Evolutionary conservation across 2,888 invertebrate species (phyloP).

Genomic region (Heliconius hortense): DNA sequence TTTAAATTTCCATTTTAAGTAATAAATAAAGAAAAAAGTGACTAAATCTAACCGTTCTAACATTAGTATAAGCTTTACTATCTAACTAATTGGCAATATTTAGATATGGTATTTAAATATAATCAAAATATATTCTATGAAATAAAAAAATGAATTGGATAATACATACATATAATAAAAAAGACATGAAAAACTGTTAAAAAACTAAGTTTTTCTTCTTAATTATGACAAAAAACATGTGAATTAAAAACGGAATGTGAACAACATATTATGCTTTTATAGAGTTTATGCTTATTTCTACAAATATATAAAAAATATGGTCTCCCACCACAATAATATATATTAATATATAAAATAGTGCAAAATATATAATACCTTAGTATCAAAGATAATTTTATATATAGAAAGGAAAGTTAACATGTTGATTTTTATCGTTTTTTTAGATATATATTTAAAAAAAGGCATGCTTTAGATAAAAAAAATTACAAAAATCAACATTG

Average conservation of each 20-base stretch:
- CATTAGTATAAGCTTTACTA: conserved; percentile 14
- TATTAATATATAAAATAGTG: conserved; percentile 7
- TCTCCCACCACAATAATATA: conserved; percentile 35
- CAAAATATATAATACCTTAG: conserved; percentile 9
- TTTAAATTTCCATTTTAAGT: conserved; percentile 28
- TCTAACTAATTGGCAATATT: conserved; percentile 33
- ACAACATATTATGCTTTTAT: conserved; percentile 36
- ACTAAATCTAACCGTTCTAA: conserved; percentile 41
- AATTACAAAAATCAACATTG: neutral
- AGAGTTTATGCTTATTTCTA: conserved; percentile 29
- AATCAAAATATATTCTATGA: neutral
- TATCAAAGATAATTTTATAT: neutral
- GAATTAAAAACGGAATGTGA: conserved; percentile 33
- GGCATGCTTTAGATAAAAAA: neutral
- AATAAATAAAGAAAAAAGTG: conserved; percentile 43
- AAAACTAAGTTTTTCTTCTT: neutral
- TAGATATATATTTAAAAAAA: neutral
- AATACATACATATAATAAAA: neutral
- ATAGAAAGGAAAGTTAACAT: neutral
- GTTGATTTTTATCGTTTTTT: neutral
- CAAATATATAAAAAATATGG: conserved; percentile 43
- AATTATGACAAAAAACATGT: neutral
- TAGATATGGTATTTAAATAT: neutral
- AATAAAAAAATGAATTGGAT: neutral
- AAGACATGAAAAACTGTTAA: neutral